Evolutionary conservation across 2,113 vertebrate genomes (phyloP).

Genomic region (Strigops habroptila): DNA sequence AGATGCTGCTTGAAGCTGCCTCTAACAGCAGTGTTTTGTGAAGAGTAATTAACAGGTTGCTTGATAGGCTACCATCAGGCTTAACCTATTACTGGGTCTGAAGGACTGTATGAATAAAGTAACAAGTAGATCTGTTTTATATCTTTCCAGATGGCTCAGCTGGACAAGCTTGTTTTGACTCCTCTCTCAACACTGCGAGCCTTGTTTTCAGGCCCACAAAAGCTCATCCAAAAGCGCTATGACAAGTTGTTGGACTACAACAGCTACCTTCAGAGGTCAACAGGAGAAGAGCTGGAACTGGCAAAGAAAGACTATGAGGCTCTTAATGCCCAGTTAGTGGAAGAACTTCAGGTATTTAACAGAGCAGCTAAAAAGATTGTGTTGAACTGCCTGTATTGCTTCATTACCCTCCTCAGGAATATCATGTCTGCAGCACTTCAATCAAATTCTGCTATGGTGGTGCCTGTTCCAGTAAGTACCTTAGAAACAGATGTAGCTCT

Average conservation of each 20-base stretch:
- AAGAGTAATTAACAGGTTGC: not conserved
- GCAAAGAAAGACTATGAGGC: slow-evolving; percentile 90
- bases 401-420: slow-evolving; percentile 77
- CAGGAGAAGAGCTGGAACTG: slow-evolving; percentile 77
- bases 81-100: not conserved
- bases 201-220: slow-evolving; percentile 91
- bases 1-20: not conserved
- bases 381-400: slow-evolving; percentile 79
- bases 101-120: not conserved
- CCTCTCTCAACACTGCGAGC: slow-evolving; percentile 85
- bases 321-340: slow-evolving; percentile 89
- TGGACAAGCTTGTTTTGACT: slow-evolving; percentile 80
- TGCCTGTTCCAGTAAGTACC: slow-evolving; percentile 77
- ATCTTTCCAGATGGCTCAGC: slow-evolving; percentile 73
- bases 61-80: not conserved
- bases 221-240: slow-evolving; percentile 97
- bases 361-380: slow-evolving; percentile 78
- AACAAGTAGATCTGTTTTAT: not conserved
- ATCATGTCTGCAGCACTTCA: slow-evolving; percentile 68
- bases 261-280: slow-evolving; percentile 80
- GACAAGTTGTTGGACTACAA: slow-evolving; percentile 95
- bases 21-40: not conserved
- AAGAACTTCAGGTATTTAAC: slow-evolving; percentile 93
- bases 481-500: not conserved
- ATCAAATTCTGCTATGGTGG: slow-evolving; percentile 56